Percentiles rank a stretch among this genome's conserved stretches.
Conservation (phyloP, 2,888 invertebrate genomes). For the Chaitophorus viminalis region DNA sequence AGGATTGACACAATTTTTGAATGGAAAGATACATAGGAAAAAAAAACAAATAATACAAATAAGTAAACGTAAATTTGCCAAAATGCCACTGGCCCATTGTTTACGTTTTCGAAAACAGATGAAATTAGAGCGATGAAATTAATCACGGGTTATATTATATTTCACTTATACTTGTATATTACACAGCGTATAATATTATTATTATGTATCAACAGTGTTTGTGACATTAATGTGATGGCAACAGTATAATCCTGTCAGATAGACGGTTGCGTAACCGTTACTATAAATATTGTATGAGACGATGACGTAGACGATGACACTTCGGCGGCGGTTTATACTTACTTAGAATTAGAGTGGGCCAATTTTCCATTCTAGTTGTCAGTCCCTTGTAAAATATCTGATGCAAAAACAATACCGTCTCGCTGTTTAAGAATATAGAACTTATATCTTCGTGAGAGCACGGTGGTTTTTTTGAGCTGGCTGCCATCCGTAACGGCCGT, state of each 20-base stretch:
- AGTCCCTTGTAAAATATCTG: slow-evolving; percentile 94
- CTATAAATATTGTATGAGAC: background rate
- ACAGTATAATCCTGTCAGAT: background rate
- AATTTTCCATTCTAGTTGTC: slow-evolving; percentile 89
- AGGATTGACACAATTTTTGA: too few relatives aligned
- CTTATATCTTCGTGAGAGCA: slow-evolving; percentile 94
- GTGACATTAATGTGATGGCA: background rate
- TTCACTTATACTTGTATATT: too few relatives aligned
- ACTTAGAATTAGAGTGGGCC: slow-evolving; percentile 94
- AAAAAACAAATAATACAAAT: too few relatives aligned
- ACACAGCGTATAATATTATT: background rate
- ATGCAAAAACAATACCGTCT: slow-evolving; percentile 90
- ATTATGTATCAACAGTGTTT: background rate
- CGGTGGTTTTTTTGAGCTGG: slow-evolving; percentile 90
- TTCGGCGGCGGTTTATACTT: slow-evolving; percentile 65
- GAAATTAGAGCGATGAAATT: too few relatives aligned
- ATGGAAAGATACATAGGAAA: too few relatives aligned
- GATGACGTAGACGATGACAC: background rate
- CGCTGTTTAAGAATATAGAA: slow-evolving; percentile 92
- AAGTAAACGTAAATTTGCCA: too few relatives aligned
- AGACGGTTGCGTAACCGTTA: background rate
- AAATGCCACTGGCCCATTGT: too few relatives aligned
- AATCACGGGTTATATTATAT: too few relatives aligned
- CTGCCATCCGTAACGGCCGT: slow-evolving; percentile 92
- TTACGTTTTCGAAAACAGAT: too few relatives aligned